Evolutionary conservation across 2,797 vertebrate species (phyloP).

Genomic region (Gymnothorax javanicus): DNA sequence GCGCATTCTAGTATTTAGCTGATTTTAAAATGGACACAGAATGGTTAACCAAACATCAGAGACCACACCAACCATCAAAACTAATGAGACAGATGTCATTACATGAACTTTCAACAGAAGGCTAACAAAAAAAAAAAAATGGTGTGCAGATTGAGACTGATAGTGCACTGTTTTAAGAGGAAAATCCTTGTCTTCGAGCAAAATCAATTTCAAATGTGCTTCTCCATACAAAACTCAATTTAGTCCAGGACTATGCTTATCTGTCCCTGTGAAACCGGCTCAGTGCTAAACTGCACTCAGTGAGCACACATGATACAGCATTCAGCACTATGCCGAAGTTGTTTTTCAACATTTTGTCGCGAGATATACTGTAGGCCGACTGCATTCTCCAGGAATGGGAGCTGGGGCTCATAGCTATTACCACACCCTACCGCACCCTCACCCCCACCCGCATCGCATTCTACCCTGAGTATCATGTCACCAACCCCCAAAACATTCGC

Average conservation of each 20-base stretch:
- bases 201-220: no score
- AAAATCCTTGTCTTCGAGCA: neutral
- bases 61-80: neutral
- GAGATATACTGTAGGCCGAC: neutral
- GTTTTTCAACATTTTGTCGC: neutral
- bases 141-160: neutral
- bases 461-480: slow-evolving; percentile 13
- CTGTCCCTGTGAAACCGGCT: no score
- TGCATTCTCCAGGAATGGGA: neutral
- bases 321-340: neutral
- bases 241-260: no score
- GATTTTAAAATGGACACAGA: neutral
- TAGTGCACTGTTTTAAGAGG: neutral
- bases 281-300: neutral
- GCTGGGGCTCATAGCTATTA: neutral
- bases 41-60: no score
- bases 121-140: neutral
- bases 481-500: neutral
- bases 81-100: neutral
- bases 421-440: neutral
- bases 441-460: neutral
- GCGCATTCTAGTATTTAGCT: neutral
- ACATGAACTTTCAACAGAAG: neutral
- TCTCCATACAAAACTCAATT: no score
- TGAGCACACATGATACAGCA: neutral